Conservation (phyloP, 2,888 invertebrate genomes). For the Microctonus brassicae region DNA sequence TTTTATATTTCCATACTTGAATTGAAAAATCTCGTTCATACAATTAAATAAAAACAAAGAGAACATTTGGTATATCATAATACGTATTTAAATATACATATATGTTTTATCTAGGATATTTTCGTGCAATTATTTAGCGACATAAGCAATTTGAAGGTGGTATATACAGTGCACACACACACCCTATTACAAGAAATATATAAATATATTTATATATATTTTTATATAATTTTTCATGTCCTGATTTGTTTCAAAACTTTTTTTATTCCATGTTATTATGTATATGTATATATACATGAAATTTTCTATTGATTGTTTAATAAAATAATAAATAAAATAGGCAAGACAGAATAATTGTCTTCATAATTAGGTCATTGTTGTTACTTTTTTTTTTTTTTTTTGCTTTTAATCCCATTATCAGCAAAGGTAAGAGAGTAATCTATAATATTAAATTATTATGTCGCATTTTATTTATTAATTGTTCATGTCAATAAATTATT, state of each 20-base stretch:
- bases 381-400: background rate
- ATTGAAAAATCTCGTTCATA: background rate
- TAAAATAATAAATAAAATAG: background rate
- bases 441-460: background rate
- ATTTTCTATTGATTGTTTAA: no score
- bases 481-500: background rate
- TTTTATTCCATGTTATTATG: background rate
- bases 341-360: background rate
- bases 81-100: slow-evolving; percentile 18
- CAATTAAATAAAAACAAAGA: background rate
- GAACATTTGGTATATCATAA: slow-evolving; percentile 4
- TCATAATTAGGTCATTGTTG: background rate
- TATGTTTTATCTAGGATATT: slow-evolving; percentile 57
- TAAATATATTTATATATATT: slow-evolving; percentile 30
- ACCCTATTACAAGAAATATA: slow-evolving; percentile 37
- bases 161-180: slow-evolving; percentile 64
- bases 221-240: slow-evolving; percentile 14
- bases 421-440: background rate
- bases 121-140: slow-evolving; percentile 57
- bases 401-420: background rate
- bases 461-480: background rate
- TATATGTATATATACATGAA: slow-evolving; percentile 28
- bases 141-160: slow-evolving; percentile 59
- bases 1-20: background rate
- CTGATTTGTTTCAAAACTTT: no score